phyloP scores from a whole-genome alignment of 1,140 invertebrate genomes.

The Leptinotarsa lineolata region DNA sequence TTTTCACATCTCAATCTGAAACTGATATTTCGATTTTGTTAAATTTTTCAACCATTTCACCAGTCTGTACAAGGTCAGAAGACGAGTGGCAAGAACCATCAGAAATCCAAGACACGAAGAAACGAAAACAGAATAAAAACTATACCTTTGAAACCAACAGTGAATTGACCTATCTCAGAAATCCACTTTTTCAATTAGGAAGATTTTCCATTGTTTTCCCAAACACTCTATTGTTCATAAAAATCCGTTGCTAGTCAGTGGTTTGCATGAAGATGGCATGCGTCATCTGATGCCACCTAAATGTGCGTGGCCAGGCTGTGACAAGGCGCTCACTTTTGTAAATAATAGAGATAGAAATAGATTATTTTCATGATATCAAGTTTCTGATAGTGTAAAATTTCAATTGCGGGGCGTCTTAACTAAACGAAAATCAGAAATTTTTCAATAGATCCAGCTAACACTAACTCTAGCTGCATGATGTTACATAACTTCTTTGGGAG shows the following conservation, averaged over 20 bases:
- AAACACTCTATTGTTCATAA: too few species aligned
- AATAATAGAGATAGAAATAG: constrained; percentile 34
- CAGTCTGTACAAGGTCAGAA: too few species aligned
- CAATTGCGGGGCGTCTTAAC: too few species aligned
- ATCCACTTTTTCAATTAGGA: too few species aligned
- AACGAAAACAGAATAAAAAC: too few species aligned
- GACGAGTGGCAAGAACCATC: too few species aligned
- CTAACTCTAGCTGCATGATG: neutral
- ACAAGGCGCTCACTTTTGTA: constrained; percentile 54
- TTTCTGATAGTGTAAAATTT: neutral
- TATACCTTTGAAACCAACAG: too few species aligned
- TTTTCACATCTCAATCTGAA: too few species aligned
- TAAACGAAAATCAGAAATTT: neutral
- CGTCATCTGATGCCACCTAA: constrained; percentile 35
- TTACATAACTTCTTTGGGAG: neutral
- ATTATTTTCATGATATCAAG: neutral
- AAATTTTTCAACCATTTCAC: too few species aligned
- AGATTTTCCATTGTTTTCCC: neutral
- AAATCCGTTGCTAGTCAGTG: constrained; percentile 38
- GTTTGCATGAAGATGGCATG: constrained; percentile 48
- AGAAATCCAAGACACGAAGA: too few species aligned
- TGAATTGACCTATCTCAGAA: too few species aligned
- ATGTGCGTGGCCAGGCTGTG: constrained; percentile 70
- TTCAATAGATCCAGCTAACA: neutral
- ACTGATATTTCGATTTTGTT: too few species aligned